Percentiles rank a stretch among this genome's conserved stretches.
Evolutionary conservation across 2,113 vertebrate species (phyloP).

Genomic region (Pseudopipra pipra): DNA sequence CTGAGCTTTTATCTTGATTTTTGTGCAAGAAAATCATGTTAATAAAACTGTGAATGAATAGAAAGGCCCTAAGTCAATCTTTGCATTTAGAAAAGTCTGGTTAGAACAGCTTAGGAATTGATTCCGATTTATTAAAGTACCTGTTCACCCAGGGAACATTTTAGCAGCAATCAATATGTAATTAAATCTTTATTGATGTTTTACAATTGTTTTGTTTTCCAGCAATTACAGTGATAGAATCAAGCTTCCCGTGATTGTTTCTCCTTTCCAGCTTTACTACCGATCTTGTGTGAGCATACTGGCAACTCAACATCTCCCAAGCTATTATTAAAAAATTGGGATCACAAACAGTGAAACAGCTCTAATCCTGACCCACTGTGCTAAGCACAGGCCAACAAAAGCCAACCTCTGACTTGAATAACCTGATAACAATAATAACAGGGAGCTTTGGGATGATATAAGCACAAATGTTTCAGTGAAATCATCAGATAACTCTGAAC

Average conservation of each 20-base stretch:
- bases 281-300: not conserved
- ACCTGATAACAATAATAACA: not conserved
- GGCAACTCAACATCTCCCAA: not conserved
- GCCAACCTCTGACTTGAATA: not conserved
- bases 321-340: not conserved
- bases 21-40: slow-evolving; percentile 39
- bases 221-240: slow-evolving; percentile 18
- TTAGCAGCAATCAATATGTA: slow-evolving; percentile 62
- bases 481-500: not conserved
- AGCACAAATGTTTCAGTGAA: not conserved
- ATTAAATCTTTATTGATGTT: slow-evolving; percentile 58
- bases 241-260: not conserved
- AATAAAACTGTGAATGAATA: slow-evolving; percentile 46
- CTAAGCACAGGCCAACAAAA: not conserved
- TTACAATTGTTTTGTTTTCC: slow-evolving; percentile 57
- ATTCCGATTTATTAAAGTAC: slow-evolving; percentile 61
- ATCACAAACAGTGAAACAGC: not conserved
- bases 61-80: slow-evolving; percentile 47
- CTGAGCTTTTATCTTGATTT: not conserved
- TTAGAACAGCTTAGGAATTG: slow-evolving; percentile 50
- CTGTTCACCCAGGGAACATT: slow-evolving; percentile 45
- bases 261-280: not conserved
- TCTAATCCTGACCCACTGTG: not conserved
- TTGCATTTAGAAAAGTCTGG: slow-evolving; percentile 24
- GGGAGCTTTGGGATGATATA: rapidly evolving